These are phyloP conservation scores for Tethea ocularis DNA, from an alignment of 2,888 invertebrate genomes.

Conservation along the genomic window DNA sequence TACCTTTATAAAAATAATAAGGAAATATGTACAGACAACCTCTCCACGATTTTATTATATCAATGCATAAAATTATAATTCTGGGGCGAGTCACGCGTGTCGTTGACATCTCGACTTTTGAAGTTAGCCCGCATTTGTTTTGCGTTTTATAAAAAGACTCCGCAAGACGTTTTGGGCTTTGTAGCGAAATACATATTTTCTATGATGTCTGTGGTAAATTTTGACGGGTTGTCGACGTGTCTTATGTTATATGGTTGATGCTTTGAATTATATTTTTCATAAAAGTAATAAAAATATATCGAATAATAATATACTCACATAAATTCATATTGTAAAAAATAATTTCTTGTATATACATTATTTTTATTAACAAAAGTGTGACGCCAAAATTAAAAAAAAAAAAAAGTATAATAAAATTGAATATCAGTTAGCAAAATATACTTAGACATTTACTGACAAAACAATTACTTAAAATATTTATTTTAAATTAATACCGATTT, in stretches of 20 bases:
- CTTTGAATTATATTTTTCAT: not conserved
- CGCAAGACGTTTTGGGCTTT: not conserved
- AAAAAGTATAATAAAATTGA: too few species aligned
- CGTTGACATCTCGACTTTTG: conserved; percentile 21
- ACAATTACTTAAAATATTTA: too few species aligned
- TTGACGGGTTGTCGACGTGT: not conserved
- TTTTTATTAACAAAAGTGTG: too few species aligned
- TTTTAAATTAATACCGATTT: too few species aligned
- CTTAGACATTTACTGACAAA: too few species aligned
- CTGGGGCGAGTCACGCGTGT: conserved; percentile 31
- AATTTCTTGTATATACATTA: too few species aligned
- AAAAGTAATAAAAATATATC: too few species aligned
- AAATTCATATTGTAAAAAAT: too few species aligned
- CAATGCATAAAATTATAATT: conserved; percentile 26
- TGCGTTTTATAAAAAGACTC: not conserved
- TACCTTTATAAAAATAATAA: not conserved
- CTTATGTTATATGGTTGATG: not conserved
- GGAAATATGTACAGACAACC: not conserved
- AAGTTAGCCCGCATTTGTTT: conserved; percentile 9
- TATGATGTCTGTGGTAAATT: not conserved
- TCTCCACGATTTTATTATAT: not conserved
- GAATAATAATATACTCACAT: too few species aligned
- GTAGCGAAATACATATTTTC: not conserved
- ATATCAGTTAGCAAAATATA: too few species aligned
- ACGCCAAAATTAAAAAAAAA: too few species aligned